Conservation (phyloP, 2,113 vertebrate genomes). For the Oryzias celebensis region DNA sequence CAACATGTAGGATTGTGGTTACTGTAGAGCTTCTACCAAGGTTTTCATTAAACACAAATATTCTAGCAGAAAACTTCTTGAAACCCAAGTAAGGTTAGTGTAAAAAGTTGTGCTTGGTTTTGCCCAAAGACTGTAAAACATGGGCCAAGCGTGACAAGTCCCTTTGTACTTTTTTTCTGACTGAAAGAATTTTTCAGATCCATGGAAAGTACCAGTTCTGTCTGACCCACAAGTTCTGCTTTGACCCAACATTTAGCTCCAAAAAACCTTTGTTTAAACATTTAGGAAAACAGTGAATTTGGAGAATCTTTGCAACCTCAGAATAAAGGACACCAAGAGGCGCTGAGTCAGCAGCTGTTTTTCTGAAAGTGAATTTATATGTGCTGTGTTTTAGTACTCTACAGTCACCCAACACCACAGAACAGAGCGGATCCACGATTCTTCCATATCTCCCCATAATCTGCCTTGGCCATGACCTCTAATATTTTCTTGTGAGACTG, state of each 20-base stretch:
- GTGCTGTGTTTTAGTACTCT: conserved; percentile 63
- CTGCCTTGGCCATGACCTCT: conserved; percentile 47
- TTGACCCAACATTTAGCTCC: background rate
- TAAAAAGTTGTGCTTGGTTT: too few relatives aligned
- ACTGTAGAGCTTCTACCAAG: too few relatives aligned
- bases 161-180: too few relatives aligned
- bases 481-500: conserved; percentile 47
- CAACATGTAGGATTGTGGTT: too few relatives aligned
- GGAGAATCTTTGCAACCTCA: background rate
- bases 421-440: conserved; percentile 52
- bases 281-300: background rate
- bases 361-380: conserved; percentile 53
- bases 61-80: too few relatives aligned
- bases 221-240: background rate
- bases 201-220: too few relatives aligned
- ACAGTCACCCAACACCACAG: conserved; percentile 50
- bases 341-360: conserved; percentile 53
- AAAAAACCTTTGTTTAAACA: background rate
- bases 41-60: too few relatives aligned
- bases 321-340: conserved; percentile 11
- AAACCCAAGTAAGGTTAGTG: too few relatives aligned
- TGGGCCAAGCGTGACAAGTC: too few relatives aligned
- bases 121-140: too few relatives aligned
- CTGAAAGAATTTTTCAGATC: too few relatives aligned
- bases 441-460: conserved; percentile 44